Evolutionary conservation across 2,113 vertebrate genomes (phyloP), one percentile per base, ranked within the genome.

Genomic region (Pterocles gutturalis): DNA sequence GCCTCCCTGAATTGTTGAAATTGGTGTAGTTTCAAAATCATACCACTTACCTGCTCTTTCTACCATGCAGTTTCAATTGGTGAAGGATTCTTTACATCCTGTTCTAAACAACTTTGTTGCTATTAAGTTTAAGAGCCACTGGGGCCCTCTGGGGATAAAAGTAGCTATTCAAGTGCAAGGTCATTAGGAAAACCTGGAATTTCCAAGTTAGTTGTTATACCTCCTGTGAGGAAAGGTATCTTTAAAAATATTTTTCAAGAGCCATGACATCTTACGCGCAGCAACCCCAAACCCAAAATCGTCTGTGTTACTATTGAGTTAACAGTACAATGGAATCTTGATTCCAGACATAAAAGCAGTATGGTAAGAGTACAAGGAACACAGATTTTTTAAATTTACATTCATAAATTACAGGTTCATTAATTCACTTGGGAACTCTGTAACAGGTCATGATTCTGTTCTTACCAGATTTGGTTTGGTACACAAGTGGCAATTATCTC

Each of bases 111-210:
- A 81, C 46, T 89, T 87, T 46, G 29, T n/a, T 87, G 67, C 43
- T 75, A 31, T 96, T 94, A 83, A 85, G n/a, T 76, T 95, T 81
- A 88, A 96, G 73, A 82, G 34, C 58, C 73, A 82, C 26, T 45
- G 46, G 20, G 62, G 66, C 33, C 29, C 28, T 90, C 78, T 49
- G 36, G 17, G 58, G n/a, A 82, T 72, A 87, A 69, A 93, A 46
- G 78, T 21, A 65, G 28, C 61, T 69, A 53, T 80, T 84, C 78
- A 95, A 93, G 65, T 89, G 53, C 84, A 89, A 96, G 70, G 36
- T 91, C 65, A 65, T 72, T 71, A 82, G n/a, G 45, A 85, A 96
- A 92, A 89, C 17, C 9, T 61, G 48, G 64, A 84, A 64, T 89
- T 91, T 84, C 24, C 48, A 57, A 67, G 34, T 46, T 49, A 67